A percentile compares a stretch with the other conserved stretches of the same genome.
Evolutionary conservation across 2,113 vertebrate species (phyloP).

Genomic region (Myiozetetes cayanensis): DNA sequence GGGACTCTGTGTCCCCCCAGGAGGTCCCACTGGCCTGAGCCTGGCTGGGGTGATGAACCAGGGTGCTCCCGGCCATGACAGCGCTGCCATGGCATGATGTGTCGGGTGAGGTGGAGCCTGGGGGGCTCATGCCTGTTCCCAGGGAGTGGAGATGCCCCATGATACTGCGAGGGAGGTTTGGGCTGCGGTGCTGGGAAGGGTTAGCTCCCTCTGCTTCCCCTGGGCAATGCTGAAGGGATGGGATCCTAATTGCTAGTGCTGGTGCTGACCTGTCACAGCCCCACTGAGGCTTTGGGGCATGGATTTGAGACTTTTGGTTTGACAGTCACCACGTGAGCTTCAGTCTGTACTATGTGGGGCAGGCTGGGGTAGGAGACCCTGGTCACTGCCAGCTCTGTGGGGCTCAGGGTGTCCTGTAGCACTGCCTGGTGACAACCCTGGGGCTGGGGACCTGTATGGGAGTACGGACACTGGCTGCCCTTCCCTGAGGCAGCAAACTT

Average conservation of each 20-base stretch:
- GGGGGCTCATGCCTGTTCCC: not conserved
- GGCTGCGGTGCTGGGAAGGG: accelerated
- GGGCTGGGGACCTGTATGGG: not conserved
- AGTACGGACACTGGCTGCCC: not conserved
- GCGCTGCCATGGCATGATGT: not conserved
- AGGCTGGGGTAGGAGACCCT: not conserved
- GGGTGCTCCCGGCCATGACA: not conserved
- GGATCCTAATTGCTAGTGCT: not conserved
- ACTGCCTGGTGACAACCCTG: not conserved
- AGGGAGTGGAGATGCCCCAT: not conserved
- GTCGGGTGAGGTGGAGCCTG: not conserved
- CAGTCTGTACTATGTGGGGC: accelerated
- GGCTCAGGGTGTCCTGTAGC: not conserved
- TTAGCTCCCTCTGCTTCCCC: not conserved
- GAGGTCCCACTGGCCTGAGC: not conserved
- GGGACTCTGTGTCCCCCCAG: not conserved
- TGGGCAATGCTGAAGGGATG: not conserved
- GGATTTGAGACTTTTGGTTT: not conserved
- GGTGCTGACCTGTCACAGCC: not conserved
- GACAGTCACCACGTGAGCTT: not conserved
- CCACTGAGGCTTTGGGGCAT: accelerated
- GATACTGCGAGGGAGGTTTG: accelerated
- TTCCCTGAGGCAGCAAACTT: not conserved
- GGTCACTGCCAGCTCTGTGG: accelerated
- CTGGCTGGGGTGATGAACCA: not conserved